Evolutionary conservation across 1,140 invertebrate species (phyloP).

Genomic region (Ips typographus): DNA sequence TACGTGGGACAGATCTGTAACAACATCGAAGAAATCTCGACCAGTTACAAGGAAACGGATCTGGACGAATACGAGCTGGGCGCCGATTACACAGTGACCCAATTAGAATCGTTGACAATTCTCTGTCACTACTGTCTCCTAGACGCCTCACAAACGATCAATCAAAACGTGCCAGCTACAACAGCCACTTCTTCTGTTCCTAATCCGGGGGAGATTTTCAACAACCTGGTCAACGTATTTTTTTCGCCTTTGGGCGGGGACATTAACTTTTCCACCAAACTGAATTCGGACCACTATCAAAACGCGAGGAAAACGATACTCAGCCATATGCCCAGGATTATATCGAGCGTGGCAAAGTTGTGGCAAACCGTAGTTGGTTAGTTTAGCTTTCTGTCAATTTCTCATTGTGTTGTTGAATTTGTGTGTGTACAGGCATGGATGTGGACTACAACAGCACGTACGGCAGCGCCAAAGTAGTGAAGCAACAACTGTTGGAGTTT

Average conservation of each 20-base stretch:
- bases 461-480: slow-evolving; percentile 66
- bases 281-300: slow-evolving; percentile 56
- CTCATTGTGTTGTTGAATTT: neutral
- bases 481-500: slow-evolving; percentile 80
- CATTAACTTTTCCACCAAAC: slow-evolving; percentile 42
- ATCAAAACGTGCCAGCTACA: slow-evolving; percentile 59
- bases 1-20: slow-evolving; percentile 60
- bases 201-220: slow-evolving; percentile 74
- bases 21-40: slow-evolving; percentile 70
- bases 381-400: neutral
- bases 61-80: slow-evolving; percentile 44
- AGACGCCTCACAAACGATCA: slow-evolving; percentile 67
- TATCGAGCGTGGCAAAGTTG: slow-evolving; percentile 75
- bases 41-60: slow-evolving; percentile 45
- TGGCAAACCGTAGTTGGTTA: slow-evolving; percentile 68
- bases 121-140: slow-evolving; percentile 84
- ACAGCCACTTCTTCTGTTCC: slow-evolving; percentile 45
- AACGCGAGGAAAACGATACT: slow-evolving; percentile 73
- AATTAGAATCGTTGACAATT: slow-evolving; percentile 81
- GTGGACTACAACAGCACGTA: slow-evolving; percentile 56
- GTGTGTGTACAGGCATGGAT: slow-evolving; percentile 45
- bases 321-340: slow-evolving; percentile 78
- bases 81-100: slow-evolving; percentile 78
- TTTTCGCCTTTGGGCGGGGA: slow-evolving; percentile 51
- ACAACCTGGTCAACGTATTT: slow-evolving; percentile 80